Conservation (phyloP, 2,888 invertebrate species). For the Heliconius ethilla region DNA sequence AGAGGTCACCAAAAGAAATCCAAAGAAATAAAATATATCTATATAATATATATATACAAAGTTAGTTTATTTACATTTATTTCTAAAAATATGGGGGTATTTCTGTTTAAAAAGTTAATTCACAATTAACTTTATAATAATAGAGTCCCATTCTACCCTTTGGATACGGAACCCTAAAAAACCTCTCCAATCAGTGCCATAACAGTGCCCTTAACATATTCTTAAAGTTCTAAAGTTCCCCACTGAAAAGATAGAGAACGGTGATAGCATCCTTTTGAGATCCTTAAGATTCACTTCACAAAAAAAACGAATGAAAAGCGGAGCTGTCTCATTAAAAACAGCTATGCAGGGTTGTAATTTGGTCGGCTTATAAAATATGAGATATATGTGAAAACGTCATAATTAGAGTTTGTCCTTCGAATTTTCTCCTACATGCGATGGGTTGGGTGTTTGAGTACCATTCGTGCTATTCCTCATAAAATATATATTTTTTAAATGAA, state of each 20-base stretch:
- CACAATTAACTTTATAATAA: too few relatives aligned
- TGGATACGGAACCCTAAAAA: too few relatives aligned
- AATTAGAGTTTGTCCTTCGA: background rate
- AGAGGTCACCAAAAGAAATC: slow-evolving; percentile 32
- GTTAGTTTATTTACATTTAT: too few relatives aligned
- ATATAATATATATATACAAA: background rate
- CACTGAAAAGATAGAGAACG: slow-evolving; percentile 33
- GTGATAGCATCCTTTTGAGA: slow-evolving; percentile 15
- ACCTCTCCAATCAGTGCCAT: too few relatives aligned
- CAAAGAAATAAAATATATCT: background rate
- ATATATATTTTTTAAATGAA: too few relatives aligned
- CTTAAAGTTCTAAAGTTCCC: slow-evolving; percentile 29
- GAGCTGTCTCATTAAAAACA: slow-evolving; percentile 26
- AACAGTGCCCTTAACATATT: slow-evolving; percentile 7
- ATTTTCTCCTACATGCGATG: too few relatives aligned
- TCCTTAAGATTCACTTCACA: slow-evolving; percentile 2
- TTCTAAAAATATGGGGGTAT: too few relatives aligned
- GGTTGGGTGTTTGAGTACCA: too few relatives aligned
- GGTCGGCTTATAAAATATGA: slow-evolving; percentile 6
- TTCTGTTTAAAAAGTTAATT: too few relatives aligned
- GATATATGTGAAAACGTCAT: background rate
- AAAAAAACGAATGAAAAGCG: slow-evolving; percentile 16
- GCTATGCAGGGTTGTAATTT: slow-evolving; percentile 3
- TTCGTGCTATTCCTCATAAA: too few relatives aligned
- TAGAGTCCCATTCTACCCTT: too few relatives aligned